Conservation (phyloP, 2,888 invertebrate genomes). For the Apantesis nais region DNA sequence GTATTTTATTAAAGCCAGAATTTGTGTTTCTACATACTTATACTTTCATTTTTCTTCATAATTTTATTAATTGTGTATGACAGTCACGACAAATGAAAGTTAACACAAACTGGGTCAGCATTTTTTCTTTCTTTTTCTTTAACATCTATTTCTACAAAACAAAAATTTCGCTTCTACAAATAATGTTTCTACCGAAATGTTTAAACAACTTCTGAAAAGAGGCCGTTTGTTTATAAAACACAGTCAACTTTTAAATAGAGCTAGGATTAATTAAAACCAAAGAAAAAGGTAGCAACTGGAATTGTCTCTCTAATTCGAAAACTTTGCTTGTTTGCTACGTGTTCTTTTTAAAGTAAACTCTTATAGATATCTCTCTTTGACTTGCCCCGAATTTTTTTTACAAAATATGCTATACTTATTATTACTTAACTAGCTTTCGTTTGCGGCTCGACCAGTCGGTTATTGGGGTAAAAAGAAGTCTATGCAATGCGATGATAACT, state of each 20-base stretch:
- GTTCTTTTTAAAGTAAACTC: slow-evolving; percentile 34
- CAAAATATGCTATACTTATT: slow-evolving; percentile 4
- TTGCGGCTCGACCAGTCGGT: too few relatives aligned
- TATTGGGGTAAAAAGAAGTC: too few relatives aligned
- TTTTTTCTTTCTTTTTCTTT: too few relatives aligned
- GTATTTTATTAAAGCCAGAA: not conserved
- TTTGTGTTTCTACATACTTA: too few relatives aligned
- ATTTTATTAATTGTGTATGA: not conserved
- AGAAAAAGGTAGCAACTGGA: slow-evolving; percentile 39
- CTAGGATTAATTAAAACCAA: slow-evolving; percentile 46
- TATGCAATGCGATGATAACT: too few relatives aligned
- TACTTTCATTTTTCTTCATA: too few relatives aligned
- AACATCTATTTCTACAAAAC: not conserved
- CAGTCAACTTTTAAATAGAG: slow-evolving; percentile 33
- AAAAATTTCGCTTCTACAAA: not conserved
- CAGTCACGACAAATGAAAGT: not conserved
- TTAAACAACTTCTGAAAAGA: slow-evolving; percentile 27
- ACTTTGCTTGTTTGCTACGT: slow-evolving; percentile 46
- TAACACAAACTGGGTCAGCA: not conserved
- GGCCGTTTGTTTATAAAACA: slow-evolving; percentile 30
- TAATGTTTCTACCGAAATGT: slow-evolving; percentile 1
- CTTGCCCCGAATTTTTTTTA: slow-evolving; percentile 39
- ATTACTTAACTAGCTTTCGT: too few relatives aligned
- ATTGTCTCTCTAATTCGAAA: slow-evolving; percentile 40
- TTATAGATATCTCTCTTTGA: slow-evolving; percentile 31